Percentiles rank a stretch among this genome's conserved stretches.
Conservation (phyloP, 2,888 invertebrate genomes). For the Idaea dimidiata region DNA sequence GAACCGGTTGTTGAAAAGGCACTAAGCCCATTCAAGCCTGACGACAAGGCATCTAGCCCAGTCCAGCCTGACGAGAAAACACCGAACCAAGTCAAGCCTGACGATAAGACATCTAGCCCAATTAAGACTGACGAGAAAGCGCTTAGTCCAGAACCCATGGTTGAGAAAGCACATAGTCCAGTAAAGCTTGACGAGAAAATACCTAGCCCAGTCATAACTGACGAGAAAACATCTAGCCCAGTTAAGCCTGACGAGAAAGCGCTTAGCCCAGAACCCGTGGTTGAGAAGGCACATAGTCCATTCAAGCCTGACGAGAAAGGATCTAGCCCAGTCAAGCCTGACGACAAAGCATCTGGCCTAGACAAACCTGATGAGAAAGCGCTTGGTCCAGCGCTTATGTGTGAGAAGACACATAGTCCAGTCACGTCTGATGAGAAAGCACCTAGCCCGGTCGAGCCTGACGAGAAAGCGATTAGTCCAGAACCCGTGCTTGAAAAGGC, state of each 20-base stretch:
- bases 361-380: constrained; percentile 7
- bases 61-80: constrained; percentile 5
- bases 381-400: constrained; percentile 3
- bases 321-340: constrained; percentile 10
- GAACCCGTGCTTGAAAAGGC: constrained; percentile 15
- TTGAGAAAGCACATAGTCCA: constrained; percentile 16
- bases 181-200: constrained; percentile 1
- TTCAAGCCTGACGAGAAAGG: constrained; percentile 11
- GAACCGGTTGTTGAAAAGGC: background rate
- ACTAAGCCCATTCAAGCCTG: constrained; percentile 10
- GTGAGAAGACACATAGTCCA: constrained; percentile 8
- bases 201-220: constrained; percentile 9
- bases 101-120: background rate
- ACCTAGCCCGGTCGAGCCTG: constrained; percentile 5
- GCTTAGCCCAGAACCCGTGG: background rate
- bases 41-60: constrained; percentile 11
- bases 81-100: constrained; percentile 6
- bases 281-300: constrained; percentile 9
- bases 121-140: constrained; percentile 8
- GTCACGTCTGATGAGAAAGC: constrained; percentile 8
- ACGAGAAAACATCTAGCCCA: constrained; percentile 7
- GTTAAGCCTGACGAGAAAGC: constrained; percentile 4
- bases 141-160: constrained; percentile 5
- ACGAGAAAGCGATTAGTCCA: constrained; percentile 15
- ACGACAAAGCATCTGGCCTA: constrained; percentile 9